Evolutionary conservation across 2,888 invertebrate genomes (phyloP).

Genomic region (Macropis europaea): DNA sequence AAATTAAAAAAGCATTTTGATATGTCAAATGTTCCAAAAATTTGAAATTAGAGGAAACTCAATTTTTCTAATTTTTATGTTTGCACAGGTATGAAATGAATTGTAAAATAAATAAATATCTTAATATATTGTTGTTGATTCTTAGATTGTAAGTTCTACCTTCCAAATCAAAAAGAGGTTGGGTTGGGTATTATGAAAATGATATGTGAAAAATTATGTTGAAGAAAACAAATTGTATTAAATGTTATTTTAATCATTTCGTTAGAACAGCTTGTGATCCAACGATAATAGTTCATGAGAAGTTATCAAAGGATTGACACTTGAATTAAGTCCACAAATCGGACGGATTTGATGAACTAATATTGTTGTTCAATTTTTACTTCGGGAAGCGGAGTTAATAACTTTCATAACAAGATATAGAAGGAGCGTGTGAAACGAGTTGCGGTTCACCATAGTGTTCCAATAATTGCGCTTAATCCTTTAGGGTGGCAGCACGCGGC

Average conservation of each 20-base stretch:
- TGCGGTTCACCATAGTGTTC: constrained; percentile 72
- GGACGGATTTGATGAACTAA: constrained; percentile 14
- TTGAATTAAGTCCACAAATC: not conserved
- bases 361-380: constrained; percentile 35
- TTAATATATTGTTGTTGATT: too few species aligned
- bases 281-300: not conserved
- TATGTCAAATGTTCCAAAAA: too few species aligned
- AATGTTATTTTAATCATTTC: not conserved
- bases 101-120: too few species aligned
- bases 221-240: not conserved
- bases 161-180: too few species aligned
- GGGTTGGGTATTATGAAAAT: too few species aligned
- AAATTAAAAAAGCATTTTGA: too few species aligned
- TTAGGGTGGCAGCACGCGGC: constrained; percentile 73
- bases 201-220: not conserved
- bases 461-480: constrained; percentile 78
- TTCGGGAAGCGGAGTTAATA: constrained; percentile 28
- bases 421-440: constrained; percentile 72
- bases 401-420: constrained; percentile 47
- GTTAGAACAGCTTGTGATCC: not conserved
- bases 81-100: too few species aligned
- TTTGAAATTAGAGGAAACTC: too few species aligned
- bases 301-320: not conserved
- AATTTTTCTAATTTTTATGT: too few species aligned
- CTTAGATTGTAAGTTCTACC: too few species aligned